These are phyloP conservation scores for Drosophila sucinea DNA, from an alignment of 1,140 invertebrate genomes.

Conservation along the genomic window DNA sequence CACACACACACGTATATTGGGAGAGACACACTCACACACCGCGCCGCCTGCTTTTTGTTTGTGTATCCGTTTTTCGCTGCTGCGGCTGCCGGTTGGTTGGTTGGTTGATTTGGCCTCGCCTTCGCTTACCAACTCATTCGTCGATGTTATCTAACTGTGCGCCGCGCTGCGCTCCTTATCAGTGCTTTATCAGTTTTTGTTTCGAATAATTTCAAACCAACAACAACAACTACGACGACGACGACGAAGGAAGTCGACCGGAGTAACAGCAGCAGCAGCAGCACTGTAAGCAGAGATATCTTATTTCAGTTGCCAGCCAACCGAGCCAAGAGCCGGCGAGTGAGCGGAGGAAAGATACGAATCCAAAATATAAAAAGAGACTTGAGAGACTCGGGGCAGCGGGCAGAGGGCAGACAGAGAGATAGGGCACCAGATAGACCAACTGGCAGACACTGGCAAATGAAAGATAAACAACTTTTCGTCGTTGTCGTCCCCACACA, in stretches of 20 bases:
- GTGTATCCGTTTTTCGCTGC: conserved; percentile 61
- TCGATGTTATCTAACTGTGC: conserved; percentile 83
- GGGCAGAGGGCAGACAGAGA: conserved; percentile 26
- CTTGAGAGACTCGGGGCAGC: conserved; percentile 11
- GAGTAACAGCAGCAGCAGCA: conserved; percentile 39
- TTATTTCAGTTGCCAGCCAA: conserved; percentile 73
- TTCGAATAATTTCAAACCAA: conserved; percentile 78
- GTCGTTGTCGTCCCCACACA: conserved; percentile 26
- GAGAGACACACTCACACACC: conserved; percentile 46
- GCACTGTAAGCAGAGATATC: conserved; percentile 54
- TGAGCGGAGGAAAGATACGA: conserved; percentile 61
- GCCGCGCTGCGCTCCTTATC: conserved; percentile 81
- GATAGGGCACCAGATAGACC: conserved; percentile 46
- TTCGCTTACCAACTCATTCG: conserved; percentile 47
- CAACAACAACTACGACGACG: conserved; percentile 29
- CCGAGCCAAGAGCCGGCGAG: conserved; percentile 26
- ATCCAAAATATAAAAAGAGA: conserved; percentile 46
- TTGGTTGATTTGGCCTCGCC: conserved; percentile 46
- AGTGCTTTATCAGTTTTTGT: conserved; percentile 83
- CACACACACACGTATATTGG: conserved; percentile 38
- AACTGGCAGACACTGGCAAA: conserved; percentile 65
- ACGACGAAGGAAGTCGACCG: conserved; percentile 67
- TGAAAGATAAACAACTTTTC: conserved; percentile 77
- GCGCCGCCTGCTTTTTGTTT: conserved; percentile 56
- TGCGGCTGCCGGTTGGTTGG: conserved; percentile 57